Conservation (phyloP, 2,797 vertebrate species). For the Hafferia zeledoni region DNA sequence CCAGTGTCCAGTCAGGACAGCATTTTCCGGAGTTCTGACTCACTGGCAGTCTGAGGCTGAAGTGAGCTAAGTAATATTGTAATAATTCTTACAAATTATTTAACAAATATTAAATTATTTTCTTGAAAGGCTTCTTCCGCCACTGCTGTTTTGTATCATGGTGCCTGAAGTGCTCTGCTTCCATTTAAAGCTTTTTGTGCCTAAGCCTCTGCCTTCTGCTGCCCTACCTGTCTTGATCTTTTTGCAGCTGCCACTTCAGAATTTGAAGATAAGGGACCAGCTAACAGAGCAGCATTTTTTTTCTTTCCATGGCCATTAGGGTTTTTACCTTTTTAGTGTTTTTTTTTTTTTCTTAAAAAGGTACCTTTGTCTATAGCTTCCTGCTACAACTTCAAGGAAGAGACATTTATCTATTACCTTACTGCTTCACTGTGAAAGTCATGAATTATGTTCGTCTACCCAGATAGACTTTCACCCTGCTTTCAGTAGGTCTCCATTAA, state of each 20-base stretch:
- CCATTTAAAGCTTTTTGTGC: slow-evolving; percentile 18
- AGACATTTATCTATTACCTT: slow-evolving; percentile 44
- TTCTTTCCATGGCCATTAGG: slow-evolving; percentile 52
- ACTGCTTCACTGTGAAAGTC: slow-evolving; percentile 13
- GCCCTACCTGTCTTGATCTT: slow-evolving; percentile 52
- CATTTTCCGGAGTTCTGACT: slow-evolving; percentile 47
- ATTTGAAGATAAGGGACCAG: slow-evolving; percentile 55
- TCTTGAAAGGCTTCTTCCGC: slow-evolving; percentile 45
- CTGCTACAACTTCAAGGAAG: slow-evolving; percentile 48
- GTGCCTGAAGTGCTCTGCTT: slow-evolving; percentile 39
- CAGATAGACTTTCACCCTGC: slow-evolving; percentile 23
- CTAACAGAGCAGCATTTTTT: slow-evolving; percentile 9
- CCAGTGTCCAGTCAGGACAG: slow-evolving; percentile 47
- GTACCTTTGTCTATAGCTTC: slow-evolving; percentile 46
- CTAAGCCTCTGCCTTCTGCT: slow-evolving; percentile 7
- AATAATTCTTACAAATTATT: slow-evolving; percentile 54
- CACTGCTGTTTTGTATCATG: slow-evolving; percentile 35
- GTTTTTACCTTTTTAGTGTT: not conserved
- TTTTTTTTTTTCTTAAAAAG: slow-evolving; percentile 2
- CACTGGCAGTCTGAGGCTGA: slow-evolving; percentile 20
- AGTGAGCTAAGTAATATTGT: slow-evolving; percentile 29
- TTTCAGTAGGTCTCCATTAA: slow-evolving; percentile 57
- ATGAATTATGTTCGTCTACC: slow-evolving; percentile 23
- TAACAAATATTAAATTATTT: slow-evolving; percentile 61
- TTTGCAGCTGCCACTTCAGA: slow-evolving; percentile 58